Conservation (phyloP, 2,888 invertebrate species). For the Lepas anatifera region DNA sequence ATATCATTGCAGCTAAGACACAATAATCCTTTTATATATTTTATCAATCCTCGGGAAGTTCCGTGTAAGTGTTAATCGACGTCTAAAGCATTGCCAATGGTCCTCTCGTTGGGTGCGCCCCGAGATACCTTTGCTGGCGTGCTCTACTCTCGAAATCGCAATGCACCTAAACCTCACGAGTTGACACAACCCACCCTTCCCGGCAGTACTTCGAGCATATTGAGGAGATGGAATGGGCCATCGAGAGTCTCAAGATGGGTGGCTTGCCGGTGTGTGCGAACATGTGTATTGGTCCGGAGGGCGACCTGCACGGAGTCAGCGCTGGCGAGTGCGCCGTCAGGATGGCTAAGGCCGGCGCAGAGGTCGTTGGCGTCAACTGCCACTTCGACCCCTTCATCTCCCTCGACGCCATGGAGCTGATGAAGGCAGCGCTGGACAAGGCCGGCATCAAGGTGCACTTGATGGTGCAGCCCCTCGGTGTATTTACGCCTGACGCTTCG, state of each 20-base stretch:
- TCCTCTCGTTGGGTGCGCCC: too few species aligned
- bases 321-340: constrained; percentile 34
- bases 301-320: constrained; percentile 32
- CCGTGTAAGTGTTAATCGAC: too few species aligned
- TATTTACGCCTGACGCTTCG: constrained; percentile 32
- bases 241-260: constrained; percentile 31
- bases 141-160: too few species aligned
- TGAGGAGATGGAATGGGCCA: constrained; percentile 36
- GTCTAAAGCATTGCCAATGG: too few species aligned
- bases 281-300: constrained; percentile 36
- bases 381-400: constrained; percentile 33
- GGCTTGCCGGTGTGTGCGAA: constrained; percentile 33
- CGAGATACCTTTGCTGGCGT: too few species aligned
- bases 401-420: constrained; percentile 30
- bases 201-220: constrained; percentile 34
- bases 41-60: too few species aligned
- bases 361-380: constrained; percentile 34
- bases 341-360: constrained; percentile 34
- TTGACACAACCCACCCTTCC: too few species aligned
- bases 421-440: constrained; percentile 32
- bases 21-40: too few species aligned
- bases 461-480: constrained; percentile 33
- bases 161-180: too few species aligned
- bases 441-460: constrained; percentile 30
- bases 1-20: too few species aligned